Evolutionary conservation across 2,797 vertebrate genomes (phyloP), one percentile per base, ranked within the genome.

Genomic region (Rhyacichthys aspro): DNA sequence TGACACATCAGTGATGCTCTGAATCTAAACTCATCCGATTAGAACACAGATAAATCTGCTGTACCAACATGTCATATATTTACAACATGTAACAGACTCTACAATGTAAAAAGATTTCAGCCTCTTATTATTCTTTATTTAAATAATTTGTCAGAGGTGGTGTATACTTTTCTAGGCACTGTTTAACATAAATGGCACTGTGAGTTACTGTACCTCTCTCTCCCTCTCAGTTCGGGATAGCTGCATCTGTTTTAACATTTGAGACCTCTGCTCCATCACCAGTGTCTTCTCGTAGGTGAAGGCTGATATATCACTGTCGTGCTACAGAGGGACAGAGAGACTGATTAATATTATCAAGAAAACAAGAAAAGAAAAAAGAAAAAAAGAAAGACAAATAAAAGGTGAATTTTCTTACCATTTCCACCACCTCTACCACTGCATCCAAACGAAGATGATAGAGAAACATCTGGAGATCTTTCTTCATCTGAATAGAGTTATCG

Each of bases 401-500:
- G 15, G 12, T 1, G 17, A 32, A 38, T 2, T n/a, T 18, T 32
- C 92, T 84, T 80, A 98, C 97, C 97, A 99, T 96, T 91, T 99
- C 96, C 62, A 98, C 96, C 74, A 98, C 96, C 87, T 99, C 96
- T 63, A 98, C 97, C 78, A 95, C 92, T 7, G 97, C 96, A 38
- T 95, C 94, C 63, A 99, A 89, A 0, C 96, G 90, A 3, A 98
- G 92, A 19, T 99, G 96, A 72, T 99, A 99, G 9, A 99, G 85
- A 75, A 99, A 97, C 85, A 92, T 90, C 88, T 98, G 95, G 46
- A 99, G 92, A 76, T 99, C 97, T 64, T 98, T 98, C 84, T 98
- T 98, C 97, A 99, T 98, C 88, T 98, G 95, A 88, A 99, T 98
- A 78, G 96, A 98, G 66, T 99, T 99, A 82, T 99, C 97, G 8